Base-by-base conservation (phyloP, 2,888 invertebrate genomes). In the Caradrina clavipalpis region DNA sequence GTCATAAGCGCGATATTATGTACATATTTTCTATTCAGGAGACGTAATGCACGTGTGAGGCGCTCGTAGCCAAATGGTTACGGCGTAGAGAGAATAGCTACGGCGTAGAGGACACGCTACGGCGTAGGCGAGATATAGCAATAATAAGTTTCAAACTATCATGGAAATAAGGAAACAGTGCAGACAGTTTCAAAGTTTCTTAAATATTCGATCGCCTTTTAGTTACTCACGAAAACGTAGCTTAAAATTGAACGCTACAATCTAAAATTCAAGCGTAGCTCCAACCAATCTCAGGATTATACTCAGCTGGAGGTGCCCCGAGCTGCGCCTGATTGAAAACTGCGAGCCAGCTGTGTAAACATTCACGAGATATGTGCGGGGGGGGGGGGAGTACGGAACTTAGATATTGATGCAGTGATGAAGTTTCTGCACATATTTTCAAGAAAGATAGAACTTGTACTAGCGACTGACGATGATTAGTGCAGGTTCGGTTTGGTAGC, bases 201-300 rank as follows among this genome's bases (percentile, higher is more conserved):
- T 35, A 35, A 35, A 35, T 35, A 35, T 35, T 8, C 7, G 8
- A 35, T 35, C 31, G 47, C 10, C n/a, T 51, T n/a, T 26, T 73
- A 13, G 15, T 17, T 17, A 17, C 45, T 5, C 15, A 5, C 50
- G 7, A 31, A 56, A 56, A 47, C 26, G 8, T 47, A 26, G 15
- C 5, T 42, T 19, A 50, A 62, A 73, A 73, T 53, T 64, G 21
- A 62, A 73, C 26, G 53, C 61, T 15, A 13, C 17, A 55, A 22
- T 69, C 54, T 56, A 71, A 69, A 69, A 67, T 72, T 61, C 55
- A 56, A 19, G 55, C 39, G 54, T 11, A 51, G 57, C 67, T 59
- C 57, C 50, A 78, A 49, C 49, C 81, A 82, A 80, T 82, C 77
- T 80, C 56, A 59, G 82, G 80, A 82, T 82, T 79, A 77, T 47